Conservation (phyloP, 2,888 invertebrate genomes). For the Acleris sparsana region DNA sequence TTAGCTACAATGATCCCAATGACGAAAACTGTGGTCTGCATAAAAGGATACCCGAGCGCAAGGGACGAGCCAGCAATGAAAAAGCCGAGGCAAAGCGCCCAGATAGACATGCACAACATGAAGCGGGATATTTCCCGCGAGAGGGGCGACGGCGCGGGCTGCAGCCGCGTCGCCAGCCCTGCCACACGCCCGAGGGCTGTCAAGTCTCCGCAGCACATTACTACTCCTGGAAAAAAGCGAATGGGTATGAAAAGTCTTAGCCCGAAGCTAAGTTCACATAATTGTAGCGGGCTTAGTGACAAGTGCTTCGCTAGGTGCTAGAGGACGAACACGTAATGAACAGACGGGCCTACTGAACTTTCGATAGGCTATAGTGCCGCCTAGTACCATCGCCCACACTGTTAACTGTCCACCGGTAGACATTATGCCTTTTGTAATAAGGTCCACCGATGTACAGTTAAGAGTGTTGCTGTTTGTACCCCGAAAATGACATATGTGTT, state of each 20-base stretch:
- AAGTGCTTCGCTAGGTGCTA: too few species aligned
- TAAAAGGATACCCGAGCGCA: slow-evolving; percentile 97
- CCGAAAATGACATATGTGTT: too few species aligned
- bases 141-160: slow-evolving; percentile 97
- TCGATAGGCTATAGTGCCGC: too few species aligned
- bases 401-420: too few species aligned
- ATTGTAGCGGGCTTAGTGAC: too few species aligned
- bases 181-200: slow-evolving; percentile 95
- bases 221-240: slow-evolving; percentile 75
- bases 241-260: neutral
- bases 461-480: too few species aligned
- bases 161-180: slow-evolving; percentile 94
- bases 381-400: too few species aligned
- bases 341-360: neutral
- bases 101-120: slow-evolving; percentile 97
- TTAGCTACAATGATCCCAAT: slow-evolving; percentile 99
- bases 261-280: neutral
- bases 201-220: slow-evolving; percentile 94
- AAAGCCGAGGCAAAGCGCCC: slow-evolving; percentile 94
- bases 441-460: too few species aligned
- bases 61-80: slow-evolving; percentile 98
- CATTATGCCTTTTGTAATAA: too few species aligned
- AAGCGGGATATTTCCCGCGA: slow-evolving; percentile 98
- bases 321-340: neutral
- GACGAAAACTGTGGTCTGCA: slow-evolving; percentile 98